Evolutionary conservation across 2,888 invertebrate genomes (phyloP), one percentile per base, ranked within the genome.

Genomic region (Cryptus armator): DNA sequence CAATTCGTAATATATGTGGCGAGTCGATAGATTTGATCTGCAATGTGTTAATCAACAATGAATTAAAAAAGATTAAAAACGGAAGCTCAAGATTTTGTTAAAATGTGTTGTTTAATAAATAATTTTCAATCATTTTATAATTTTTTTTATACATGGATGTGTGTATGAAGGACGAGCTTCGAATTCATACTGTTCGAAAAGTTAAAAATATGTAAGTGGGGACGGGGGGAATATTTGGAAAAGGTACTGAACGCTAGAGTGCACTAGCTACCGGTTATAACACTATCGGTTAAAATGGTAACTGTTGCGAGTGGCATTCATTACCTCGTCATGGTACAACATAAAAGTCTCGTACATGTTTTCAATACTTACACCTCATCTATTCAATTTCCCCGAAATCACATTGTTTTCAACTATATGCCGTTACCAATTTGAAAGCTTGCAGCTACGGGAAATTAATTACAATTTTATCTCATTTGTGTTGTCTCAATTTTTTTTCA

Each of bases 161-260:
- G 16, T 19, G 9, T 16, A 53, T 10, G 7, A 16, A 53, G n/a
- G 1, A 3, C 53, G 16, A 9, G 19, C 4, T n/a, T 19, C 16
- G 53, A 53, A 53, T 53, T 9, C 7, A 53, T 53, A 16, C 19
- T 53, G 53, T 53, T 53, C 6, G 16, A 19, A 53, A 1, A 53
- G 53, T 19, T 7, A 51, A 53, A 2, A 19, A 19, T 10, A 53
- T 4, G 2, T 19, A 7, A 53, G 5, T 7, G 19, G 24, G 12
- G 29, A 32, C 3, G 29, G 1, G 29, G 14, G 12, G 3, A 0
- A 2, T 2, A 14, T 4, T 51, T 4, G 4, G 1, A 37, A 37
- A 16, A 24, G 10, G 6, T 19, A 10, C 16, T 16, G 19, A 43
- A 24, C 81, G n/a, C 51, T 62, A 82, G 81, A 56, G 81, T 44